These are phyloP conservation scores for Pristis pectinata DNA, from an alignment of 2,797 vertebrate genomes.

Conservation along the genomic window DNA sequence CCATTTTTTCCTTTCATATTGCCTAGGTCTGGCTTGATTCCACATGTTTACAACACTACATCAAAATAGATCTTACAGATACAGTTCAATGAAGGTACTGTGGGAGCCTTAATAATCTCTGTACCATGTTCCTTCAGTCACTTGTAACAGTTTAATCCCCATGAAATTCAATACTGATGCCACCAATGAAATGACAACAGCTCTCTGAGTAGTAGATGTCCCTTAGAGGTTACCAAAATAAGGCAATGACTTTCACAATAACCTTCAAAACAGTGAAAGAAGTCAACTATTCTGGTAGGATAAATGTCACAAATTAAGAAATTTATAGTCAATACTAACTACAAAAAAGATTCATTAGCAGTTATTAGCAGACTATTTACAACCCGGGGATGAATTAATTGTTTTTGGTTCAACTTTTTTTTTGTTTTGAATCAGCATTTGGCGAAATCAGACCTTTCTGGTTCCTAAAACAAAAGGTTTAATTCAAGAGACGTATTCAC, in stretches of 20 bases:
- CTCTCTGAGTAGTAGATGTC: slow-evolving; percentile 28
- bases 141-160: slow-evolving; percentile 42
- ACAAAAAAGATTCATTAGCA: not conserved
- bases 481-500: too few relatives aligned
- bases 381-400: too few relatives aligned
- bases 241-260: slow-evolving; percentile 23
- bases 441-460: too few relatives aligned
- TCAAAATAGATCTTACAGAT: slow-evolving; percentile 21
- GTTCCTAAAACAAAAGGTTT: too few relatives aligned
- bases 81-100: not conserved
- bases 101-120: slow-evolving; percentile 2
- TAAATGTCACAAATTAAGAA: not conserved
- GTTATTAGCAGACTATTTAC: not conserved
- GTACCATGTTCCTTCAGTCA: slow-evolving; percentile 19
- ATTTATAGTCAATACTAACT: not conserved
- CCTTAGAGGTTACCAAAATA: not conserved
- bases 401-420: too few relatives aligned
- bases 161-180: slow-evolving; percentile 49
- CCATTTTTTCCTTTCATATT: not conserved
- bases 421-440: too few relatives aligned
- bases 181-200: slow-evolving; percentile 40
- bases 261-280: slow-evolving; percentile 15
- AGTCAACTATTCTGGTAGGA: not conserved
- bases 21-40: not conserved
- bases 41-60: not conserved